A percentile compares a stretch with the other conserved stretches of the same genome.
phyloP scores from a whole-genome alignment of 2,888 invertebrate genomes.

The Drosophila cognata region DNA sequence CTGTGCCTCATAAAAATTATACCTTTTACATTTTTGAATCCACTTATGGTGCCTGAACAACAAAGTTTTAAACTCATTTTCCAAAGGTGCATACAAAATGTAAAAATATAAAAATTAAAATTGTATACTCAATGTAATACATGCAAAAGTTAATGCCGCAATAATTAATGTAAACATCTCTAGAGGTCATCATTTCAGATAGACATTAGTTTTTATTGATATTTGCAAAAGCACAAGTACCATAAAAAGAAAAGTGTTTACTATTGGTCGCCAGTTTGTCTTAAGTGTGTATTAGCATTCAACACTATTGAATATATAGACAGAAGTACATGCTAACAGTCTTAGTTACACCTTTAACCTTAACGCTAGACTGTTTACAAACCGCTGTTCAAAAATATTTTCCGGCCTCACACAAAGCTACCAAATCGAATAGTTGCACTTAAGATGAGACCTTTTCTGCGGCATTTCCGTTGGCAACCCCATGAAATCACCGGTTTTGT shows the following conservation, averaged over 20 bases:
- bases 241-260: slow-evolving; percentile 5
- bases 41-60: background rate
- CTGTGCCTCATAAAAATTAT: background rate
- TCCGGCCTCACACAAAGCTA: slow-evolving; percentile 32
- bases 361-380: slow-evolving; percentile 32
- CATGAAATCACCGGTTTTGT: slow-evolving; percentile 3
- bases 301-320: slow-evolving; percentile 14
- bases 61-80: background rate
- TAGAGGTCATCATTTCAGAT: background rate
- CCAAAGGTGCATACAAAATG: background rate
- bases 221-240: background rate
- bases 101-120: background rate
- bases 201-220: background rate
- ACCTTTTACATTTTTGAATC: background rate
- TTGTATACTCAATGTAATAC: background rate
- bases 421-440: slow-evolving; percentile 27
- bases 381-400: slow-evolving; percentile 34
- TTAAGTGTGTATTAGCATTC: slow-evolving; percentile 59
- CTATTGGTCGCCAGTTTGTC: slow-evolving; percentile 29
- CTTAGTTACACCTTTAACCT: slow-evolving; percentile 25
- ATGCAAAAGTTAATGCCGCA: background rate
- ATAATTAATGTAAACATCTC: background rate
- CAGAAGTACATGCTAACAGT: slow-evolving; percentile 12
- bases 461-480: background rate
- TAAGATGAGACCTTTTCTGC: background rate